Evolutionary conservation across 2,113 vertebrate genomes (phyloP), one percentile per base, ranked within the genome.

Genomic region (Sinocyclocheilus maitianheensis): DNA sequence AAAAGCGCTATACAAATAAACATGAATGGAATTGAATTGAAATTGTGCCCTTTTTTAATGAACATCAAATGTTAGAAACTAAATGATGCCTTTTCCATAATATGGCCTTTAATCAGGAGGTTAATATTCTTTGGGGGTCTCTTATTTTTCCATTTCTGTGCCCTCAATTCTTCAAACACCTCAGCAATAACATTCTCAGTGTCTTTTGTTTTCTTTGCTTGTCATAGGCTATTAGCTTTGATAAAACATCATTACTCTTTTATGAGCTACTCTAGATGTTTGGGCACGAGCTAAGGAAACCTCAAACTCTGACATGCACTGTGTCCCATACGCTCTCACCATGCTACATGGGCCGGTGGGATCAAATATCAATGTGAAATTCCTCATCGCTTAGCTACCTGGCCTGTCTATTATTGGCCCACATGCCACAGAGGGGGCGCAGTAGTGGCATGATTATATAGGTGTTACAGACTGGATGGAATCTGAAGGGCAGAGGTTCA

Each of bases 311-410:
- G 89, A 90, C 87, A 84, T 89, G 84, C 76, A 77, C 91, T 91
- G 90, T 60, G 79, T 90, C 85, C 85, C 48, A 53, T 93, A 90
- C 84, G 60, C 88, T 90, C 88, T 90, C 91, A 91, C 91, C 89
- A 89, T 82, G 80, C 87, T 89, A 72, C 82, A 30, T 51, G 87
- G 81, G 34, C 10, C 6, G 13, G 0, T 16, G 85, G 89, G 89
- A 55, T 89, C 84, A 86, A 83, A 77, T 89, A 88, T 87, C 86
- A 81, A 92, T 91, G 93, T 92, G 89, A 94, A 93, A 94, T 94
- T 94, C 94, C 93, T 92, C 93, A 94, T 89, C 87, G 90, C 89
- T 87, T 72, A 92, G 91, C 92, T 92, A 94, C 94, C 93, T 93
- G 92, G 85, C n/a, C 40, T n/a, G 86, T 12, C 89, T 91, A 91